Base-by-base conservation (phyloP, 2,113 vertebrate species). In the Xiphophorus hellerii region DNA sequence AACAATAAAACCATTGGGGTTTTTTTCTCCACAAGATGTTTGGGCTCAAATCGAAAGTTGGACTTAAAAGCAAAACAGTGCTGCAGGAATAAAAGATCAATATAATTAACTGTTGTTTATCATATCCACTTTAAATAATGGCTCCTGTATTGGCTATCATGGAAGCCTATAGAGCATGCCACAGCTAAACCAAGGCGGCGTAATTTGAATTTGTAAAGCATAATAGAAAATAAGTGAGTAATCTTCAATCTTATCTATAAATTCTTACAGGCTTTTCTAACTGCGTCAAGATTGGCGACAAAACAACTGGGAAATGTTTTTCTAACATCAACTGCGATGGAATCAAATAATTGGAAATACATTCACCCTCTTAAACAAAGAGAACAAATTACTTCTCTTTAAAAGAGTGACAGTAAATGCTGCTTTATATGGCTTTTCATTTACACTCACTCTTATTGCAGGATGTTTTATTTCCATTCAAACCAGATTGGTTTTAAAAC, bases 371-470 rank as follows among this genome's bases (percentile, higher is more conserved):
- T 74, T 1, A n/a, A 66, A 62, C 61, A 62, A n/a, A 58, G 9
- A 58, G 9, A 58, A 84, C 71, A 74, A 87, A 81, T 25, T 12
- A 37, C 68, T 66, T 75, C 66, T 85, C 81, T 84, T 80, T 67
- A 71, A 58, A 51, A 73, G 62, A 81, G 79, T 37, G n/a, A 28
- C 77, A 74, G 90, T 73, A 74, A 83, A 80, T 62, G 61, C 51
- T 63, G 51, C 51, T 42, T 5, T 73, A 76, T 78, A 22, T 62
- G 62, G 64, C 70, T 54, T 66, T 70, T 28, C 68, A 66, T 62
- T 62, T 72, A 84, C 35, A 66, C 70, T 48, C 80, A 71, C 61
- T 68, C 25, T 25, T 58, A 10, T 58, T 58, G 25, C 22, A n/a
- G 51, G 51, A 17, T n/a, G 17, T 11, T 58, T 58, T 58, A n/a